Base-by-base conservation (phyloP, 1,140 invertebrate species). In the Ostrea edulis region DNA sequence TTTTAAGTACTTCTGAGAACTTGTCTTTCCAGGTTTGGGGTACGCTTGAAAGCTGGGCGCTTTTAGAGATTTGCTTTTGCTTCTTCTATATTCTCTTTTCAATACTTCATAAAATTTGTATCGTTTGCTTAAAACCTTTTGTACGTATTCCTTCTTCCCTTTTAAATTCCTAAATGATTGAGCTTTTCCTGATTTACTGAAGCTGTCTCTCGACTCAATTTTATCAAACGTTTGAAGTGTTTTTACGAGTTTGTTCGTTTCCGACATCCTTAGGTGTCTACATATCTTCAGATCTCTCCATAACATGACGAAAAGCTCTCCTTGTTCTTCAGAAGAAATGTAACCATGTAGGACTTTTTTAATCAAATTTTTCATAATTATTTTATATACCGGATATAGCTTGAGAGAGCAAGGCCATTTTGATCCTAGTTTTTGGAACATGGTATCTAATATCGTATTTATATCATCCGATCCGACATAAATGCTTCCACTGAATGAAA, bases 261-360 rank as follows among this genome's bases (percentile, higher is more conserved):
- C 29, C 1, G 25, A 25, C 8, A 35, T 29, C 9, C 29, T 77
- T 29, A 77, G 11, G 5, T 77, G 22, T 25, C 11, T 25, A 77
- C 68, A 77, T 77, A 29, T 25, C 25, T 35, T 77, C 22, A 77
- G 25, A 14, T 77, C 68, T 77, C 68, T 77, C 68, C 68, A 77
- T 77, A 77, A 29, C 68, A 77, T 77, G 29, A 12, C 29, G 68
- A 77, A 77, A 77, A 77, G 68, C 25, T 35, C 29, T 77, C 29
- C 25, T 25, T 77, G 68, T 77, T 29, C 25, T 77, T 4, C 12
- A 29, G 29, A 77, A 77, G 14, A 77, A 22, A 44, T 44, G 35
- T 44, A 44, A 44, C 35, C 35, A 44, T 20, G 17, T 62, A n/a
- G 55, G 55, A 20, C 17, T 35, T 29, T 25, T 77, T 29, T 77